A percentile compares a stretch with the other conserved stretches of the same genome.
Conservation (phyloP, 92 coral and sea anemone genomes). For the Palythoa heliodiscus region DNA sequence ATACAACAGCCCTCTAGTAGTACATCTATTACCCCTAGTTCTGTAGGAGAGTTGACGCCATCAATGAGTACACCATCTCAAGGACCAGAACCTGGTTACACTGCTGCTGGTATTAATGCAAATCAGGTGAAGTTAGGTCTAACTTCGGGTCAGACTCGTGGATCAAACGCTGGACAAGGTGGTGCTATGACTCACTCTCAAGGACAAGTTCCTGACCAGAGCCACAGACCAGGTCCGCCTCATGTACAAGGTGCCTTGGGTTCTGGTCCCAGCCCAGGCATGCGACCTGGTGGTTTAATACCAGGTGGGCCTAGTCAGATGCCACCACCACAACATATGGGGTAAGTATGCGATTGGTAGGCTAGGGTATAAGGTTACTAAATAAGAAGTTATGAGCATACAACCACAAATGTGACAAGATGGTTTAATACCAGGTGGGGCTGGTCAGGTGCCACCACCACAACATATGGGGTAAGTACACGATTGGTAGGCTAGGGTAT, state of each 20-base stretch:
- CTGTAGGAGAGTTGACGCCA: background rate
- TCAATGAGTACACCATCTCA: background rate
- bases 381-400: no score
- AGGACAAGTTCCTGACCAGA: background rate
- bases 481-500: background rate
- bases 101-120: conserved; percentile 8
- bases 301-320: conserved; percentile 20
- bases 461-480: conserved; percentile 11
- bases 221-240: conserved; percentile 12
- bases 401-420: background rate
- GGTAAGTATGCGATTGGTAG: background rate
- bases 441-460: conserved; percentile 23
- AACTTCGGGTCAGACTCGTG: background rate
- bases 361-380: background rate
- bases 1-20: conserved; percentile 11
- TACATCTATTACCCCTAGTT: background rate
- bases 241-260: conserved; percentile 16
- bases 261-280: background rate
- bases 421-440: conserved; percentile 27
- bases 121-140: background rate
- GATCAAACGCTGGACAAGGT: conserved; percentile 2
- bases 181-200: background rate
- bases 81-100: conserved; percentile 10
- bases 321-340: conserved; percentile 26
- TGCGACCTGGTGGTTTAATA: conserved; percentile 14